Evolutionary conservation across 2,888 invertebrate species (phyloP).

Genomic region (Labia minor): DNA sequence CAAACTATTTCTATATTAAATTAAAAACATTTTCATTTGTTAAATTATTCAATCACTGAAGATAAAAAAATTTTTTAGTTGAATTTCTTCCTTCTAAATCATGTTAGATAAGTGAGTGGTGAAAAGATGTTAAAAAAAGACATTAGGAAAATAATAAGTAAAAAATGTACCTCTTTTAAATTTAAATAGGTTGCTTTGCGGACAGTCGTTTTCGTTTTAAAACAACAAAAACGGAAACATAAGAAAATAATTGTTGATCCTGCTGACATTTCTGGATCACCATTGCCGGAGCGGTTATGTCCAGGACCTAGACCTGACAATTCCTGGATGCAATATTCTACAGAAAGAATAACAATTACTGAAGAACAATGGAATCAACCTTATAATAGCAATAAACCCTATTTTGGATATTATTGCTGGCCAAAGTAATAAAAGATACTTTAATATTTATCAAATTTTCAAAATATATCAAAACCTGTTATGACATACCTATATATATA

Average conservation of each 20-base stretch:
- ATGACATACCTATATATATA: no score
- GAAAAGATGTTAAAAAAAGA: neutral
- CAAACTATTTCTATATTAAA: neutral
- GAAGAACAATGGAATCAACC: slow-evolving; percentile 64
- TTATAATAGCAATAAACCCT: slow-evolving; percentile 56
- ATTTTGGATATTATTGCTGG: slow-evolving; percentile 46
- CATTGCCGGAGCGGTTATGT: slow-evolving; percentile 32
- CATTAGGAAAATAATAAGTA: neutral
- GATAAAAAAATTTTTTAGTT: neutral
- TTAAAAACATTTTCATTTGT: neutral
- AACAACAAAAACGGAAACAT: slow-evolving; percentile 60
- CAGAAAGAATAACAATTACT: slow-evolving; percentile 45
- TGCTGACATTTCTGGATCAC: slow-evolving; percentile 37
- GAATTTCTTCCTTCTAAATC: neutral
- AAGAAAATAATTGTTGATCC: slow-evolving; percentile 50
- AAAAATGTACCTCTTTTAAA: slow-evolving; percentile 15
- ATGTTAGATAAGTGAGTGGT: neutral
- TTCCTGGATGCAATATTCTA: slow-evolving; percentile 61
- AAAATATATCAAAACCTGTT: no score
- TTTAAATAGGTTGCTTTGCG: slow-evolving; percentile 43
- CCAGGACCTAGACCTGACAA: slow-evolving; percentile 59
- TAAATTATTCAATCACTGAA: neutral
- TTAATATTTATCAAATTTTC: no score
- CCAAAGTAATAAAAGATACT: no score
- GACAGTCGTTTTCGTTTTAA: slow-evolving; percentile 51